Evolutionary conservation across 2,888 invertebrate species (phyloP).

Genomic region (Spodoptera exigua): DNA sequence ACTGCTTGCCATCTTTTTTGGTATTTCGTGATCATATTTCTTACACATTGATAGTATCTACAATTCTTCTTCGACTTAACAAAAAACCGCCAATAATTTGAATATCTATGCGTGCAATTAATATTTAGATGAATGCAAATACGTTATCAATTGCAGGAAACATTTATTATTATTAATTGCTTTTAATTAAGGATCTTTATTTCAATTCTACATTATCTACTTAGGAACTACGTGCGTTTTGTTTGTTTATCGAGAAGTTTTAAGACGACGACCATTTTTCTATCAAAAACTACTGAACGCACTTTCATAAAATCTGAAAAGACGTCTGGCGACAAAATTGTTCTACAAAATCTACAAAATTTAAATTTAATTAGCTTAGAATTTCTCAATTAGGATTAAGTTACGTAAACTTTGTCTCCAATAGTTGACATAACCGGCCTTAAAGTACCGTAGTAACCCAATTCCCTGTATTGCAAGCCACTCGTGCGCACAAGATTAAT

Average conservation of each 20-base stretch:
- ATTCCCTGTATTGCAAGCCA: slow-evolving; percentile 41
- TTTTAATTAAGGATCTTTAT: slow-evolving; percentile 26
- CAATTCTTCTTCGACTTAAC: not conserved
- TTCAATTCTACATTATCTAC: not conserved
- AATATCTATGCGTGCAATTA: slow-evolving; percentile 17
- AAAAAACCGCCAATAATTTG: slow-evolving; percentile 13
- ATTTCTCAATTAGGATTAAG: too few species aligned
- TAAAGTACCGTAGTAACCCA: slow-evolving; percentile 45
- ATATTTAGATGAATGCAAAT: slow-evolving; percentile 45
- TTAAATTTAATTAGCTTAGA: too few species aligned
- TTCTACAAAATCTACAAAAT: too few species aligned
- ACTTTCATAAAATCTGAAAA: too few species aligned
- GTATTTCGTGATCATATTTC: not conserved
- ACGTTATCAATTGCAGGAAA: slow-evolving; percentile 32
- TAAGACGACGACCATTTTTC: too few species aligned
- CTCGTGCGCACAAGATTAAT: slow-evolving; percentile 48
- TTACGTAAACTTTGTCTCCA: too few species aligned
- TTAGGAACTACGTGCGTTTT: not conserved
- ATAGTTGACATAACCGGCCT: not conserved
- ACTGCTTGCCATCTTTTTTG: too few species aligned
- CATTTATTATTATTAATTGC: slow-evolving; percentile 5
- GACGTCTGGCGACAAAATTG: too few species aligned
- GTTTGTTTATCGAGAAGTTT: slow-evolving; percentile 8
- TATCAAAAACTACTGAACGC: too few species aligned
- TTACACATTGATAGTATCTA: not conserved